phyloP scores from a whole-genome alignment of 2,113 vertebrate species.

The Chaetodon auriga region DNA sequence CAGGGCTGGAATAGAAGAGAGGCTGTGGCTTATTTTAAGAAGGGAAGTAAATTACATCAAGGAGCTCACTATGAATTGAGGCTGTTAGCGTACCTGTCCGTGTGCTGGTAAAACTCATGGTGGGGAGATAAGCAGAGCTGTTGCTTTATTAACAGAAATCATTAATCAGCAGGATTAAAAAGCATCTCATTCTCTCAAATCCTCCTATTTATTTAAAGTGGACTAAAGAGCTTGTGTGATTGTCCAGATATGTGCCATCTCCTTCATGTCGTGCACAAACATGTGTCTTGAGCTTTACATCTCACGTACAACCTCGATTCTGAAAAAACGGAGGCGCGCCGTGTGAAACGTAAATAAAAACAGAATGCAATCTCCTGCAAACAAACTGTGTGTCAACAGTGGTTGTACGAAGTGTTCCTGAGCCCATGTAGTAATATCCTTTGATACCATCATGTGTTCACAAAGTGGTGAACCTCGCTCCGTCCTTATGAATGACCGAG shows the following conservation, averaged over 20 bases:
- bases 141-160: conserved; percentile 20
- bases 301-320: not conserved
- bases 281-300: not conserved
- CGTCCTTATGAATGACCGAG: no score
- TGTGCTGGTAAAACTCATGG: conserved; percentile 6
- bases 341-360: no score
- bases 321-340: no score
- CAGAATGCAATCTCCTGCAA: no score
- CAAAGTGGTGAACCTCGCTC: no score
- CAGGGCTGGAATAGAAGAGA: conserved; percentile 56
- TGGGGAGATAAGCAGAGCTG: not conserved
- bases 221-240: conserved; percentile 12
- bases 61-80: conserved; percentile 28
- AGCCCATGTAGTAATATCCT: no score
- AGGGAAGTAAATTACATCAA: conserved; percentile 48
- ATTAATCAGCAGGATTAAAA: not conserved
- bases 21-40: conserved; percentile 60
- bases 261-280: not conserved
- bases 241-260: not conserved
- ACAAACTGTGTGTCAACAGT: no score
- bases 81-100: conserved; percentile 16
- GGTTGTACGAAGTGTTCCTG: no score
- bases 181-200: not conserved
- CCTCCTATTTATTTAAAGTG: not conserved
- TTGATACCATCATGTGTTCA: no score